A percentile compares a stretch with the other conserved stretches of the same genome.
Evolutionary conservation across 2,113 vertebrate species (phyloP).

Genomic region (Corythoichthys haematopterus): DNA sequence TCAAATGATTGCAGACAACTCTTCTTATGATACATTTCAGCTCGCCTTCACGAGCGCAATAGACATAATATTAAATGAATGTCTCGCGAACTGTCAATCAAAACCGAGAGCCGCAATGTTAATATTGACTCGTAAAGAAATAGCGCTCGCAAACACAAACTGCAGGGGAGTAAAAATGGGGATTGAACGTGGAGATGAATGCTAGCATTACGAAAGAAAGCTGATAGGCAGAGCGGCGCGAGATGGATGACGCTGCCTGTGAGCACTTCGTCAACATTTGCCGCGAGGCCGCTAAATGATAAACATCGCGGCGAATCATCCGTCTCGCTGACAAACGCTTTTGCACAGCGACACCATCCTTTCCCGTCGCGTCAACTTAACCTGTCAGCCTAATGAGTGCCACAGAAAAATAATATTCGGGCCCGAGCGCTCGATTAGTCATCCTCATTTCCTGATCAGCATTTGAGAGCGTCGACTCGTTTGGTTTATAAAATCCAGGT

Average conservation of each 20-base stretch:
- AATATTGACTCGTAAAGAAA: not conserved
- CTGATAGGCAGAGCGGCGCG: not conserved
- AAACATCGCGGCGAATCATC: slow-evolving; percentile 5
- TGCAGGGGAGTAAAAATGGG: not conserved
- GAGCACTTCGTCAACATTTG: not conserved
- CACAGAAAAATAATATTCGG: not conserved
- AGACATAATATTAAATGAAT: slow-evolving; percentile 32
- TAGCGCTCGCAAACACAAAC: not conserved
- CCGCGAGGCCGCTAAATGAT: slow-evolving; percentile 5
- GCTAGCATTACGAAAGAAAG: not conserved
- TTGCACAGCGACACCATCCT: not conserved
- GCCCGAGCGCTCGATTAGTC: not conserved
- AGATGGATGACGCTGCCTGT: slow-evolving; percentile 15
- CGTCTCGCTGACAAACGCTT: slow-evolving; percentile 10
- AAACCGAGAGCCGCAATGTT: not conserved
- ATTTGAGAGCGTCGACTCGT: not conserved
- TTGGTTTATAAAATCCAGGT: not conserved
- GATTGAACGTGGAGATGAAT: not conserved
- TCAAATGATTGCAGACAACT: slow-evolving; percentile 43
- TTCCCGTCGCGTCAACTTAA: not conserved
- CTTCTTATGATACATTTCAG: slow-evolving; percentile 50
- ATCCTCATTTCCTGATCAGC: not conserved
- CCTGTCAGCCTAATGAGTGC: slow-evolving; percentile 1
- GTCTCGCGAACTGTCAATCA: not conserved
- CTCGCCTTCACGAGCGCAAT: slow-evolving; percentile 47